phyloP scores from a whole-genome alignment of 2,888 invertebrate genomes.

The Therioaphis trifolii region DNA sequence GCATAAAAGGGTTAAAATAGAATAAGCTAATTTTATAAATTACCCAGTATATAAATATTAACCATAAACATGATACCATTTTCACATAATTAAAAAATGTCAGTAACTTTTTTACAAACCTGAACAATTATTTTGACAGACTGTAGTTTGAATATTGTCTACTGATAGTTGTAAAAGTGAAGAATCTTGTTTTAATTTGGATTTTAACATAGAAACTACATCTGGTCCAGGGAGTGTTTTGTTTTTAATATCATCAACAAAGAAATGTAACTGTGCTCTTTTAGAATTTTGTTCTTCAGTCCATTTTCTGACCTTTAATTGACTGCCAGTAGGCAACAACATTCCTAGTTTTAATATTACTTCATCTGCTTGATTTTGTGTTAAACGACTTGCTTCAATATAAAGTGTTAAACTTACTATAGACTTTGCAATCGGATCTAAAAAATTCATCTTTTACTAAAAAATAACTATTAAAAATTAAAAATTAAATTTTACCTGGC shows the following conservation, averaged over 20 bases:
- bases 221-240: conserved; percentile 68
- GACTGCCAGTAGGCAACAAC: conserved; percentile 76
- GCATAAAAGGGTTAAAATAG: too few relatives aligned
- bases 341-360: conserved; percentile 84
- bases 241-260: conserved; percentile 73
- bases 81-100: background rate
- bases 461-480: background rate
- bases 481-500: conserved; percentile 69
- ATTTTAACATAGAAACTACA: conserved; percentile 76
- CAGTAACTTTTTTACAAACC: conserved; percentile 69
- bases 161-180: conserved; percentile 80
- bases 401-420: conserved; percentile 85
- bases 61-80: too few relatives aligned
- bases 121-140: conserved; percentile 94
- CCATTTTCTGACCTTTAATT: conserved; percentile 65
- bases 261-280: conserved; percentile 78
- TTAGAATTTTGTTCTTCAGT: conserved; percentile 74
- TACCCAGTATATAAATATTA: background rate
- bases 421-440: conserved; percentile 45
- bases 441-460: background rate
- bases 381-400: conserved; percentile 77
- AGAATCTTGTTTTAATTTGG: conserved; percentile 78
- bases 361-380: conserved; percentile 79
- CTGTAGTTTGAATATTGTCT: conserved; percentile 81
- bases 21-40: background rate